Percentiles rank a stretch among this genome's conserved stretches.
These are phyloP conservation scores for Calycopis cecrops DNA, from an alignment of 1,140 invertebrate species.

Conservation along the genomic window DNA sequence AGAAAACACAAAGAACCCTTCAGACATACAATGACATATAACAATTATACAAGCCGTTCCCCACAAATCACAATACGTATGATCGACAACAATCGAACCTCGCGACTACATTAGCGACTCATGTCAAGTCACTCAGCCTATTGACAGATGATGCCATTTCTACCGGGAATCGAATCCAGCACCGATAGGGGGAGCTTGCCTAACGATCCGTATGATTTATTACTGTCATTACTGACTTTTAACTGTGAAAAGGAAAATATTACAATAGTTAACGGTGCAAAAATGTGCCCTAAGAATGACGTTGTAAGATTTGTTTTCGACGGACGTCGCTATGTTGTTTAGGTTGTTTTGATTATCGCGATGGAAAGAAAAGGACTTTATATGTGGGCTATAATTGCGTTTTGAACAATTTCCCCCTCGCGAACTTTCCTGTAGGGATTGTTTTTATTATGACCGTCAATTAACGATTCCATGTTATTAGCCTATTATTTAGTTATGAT, in stretches of 20 bases:
- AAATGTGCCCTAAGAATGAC: constrained; percentile 19
- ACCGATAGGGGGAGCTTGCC: constrained; percentile 54
- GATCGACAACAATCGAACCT: constrained; percentile 45
- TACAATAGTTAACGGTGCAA: constrained; percentile 15
- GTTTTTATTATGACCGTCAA: constrained; percentile 30
- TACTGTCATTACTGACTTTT: constrained; percentile 60
- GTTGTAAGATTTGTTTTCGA: neutral
- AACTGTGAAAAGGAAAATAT: constrained; percentile 35
- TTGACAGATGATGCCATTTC: constrained; percentile 74
- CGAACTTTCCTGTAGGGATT: constrained; percentile 35
- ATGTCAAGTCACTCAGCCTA: constrained; percentile 63
- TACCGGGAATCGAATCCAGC: constrained; percentile 64
- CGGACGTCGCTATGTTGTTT: neutral
- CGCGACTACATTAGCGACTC: constrained; percentile 65
- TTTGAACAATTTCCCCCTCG: constrained; percentile 41
- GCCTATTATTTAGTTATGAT: constrained; percentile 16
- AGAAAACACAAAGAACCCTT: neutral
- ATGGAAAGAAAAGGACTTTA: constrained; percentile 41
- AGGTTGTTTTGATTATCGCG: constrained; percentile 24
- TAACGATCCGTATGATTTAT: constrained; percentile 74
- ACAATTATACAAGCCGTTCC: constrained; percentile 7
- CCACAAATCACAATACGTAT: constrained; percentile 17
- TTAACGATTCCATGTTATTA: constrained; percentile 22
- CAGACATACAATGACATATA: constrained; percentile 4
- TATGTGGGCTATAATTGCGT: constrained; percentile 50